phyloP scores from a whole-genome alignment of 2,797 vertebrate genomes.

The Danio kyathit region DNA sequence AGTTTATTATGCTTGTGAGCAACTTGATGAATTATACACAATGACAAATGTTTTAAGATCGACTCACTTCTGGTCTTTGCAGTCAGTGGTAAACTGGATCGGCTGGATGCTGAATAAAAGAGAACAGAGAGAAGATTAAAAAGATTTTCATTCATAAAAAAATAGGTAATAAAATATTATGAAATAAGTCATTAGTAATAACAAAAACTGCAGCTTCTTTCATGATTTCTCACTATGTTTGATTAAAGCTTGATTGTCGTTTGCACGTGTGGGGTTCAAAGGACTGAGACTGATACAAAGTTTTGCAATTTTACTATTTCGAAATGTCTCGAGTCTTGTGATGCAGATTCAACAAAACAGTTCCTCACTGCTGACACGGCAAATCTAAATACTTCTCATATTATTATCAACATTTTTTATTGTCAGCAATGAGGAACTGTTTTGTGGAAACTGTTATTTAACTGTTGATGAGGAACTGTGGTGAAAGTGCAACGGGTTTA shows the following conservation, averaged over 20 bases:
- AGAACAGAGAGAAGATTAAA: slow-evolving; percentile 34
- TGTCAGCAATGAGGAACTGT: neutral
- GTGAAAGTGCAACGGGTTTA: neutral
- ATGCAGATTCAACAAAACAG: neutral
- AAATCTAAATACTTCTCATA: neutral
- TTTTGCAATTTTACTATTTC: neutral
- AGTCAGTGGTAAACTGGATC: slow-evolving; percentile 74
- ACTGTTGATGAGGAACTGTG: no score
- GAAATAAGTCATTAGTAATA: no score
- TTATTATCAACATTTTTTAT: neutral
- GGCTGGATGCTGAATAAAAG: slow-evolving; percentile 73
- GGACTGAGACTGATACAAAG: neutral
- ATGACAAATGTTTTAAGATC: neutral
- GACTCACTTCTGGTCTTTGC: slow-evolving; percentile 80
- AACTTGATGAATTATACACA: neutral
- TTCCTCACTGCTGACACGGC: neutral
- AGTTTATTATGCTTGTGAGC: neutral
- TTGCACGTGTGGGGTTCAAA: neutral
- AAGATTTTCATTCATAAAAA: neutral
- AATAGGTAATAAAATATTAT: no score
- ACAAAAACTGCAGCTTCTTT: neutral
- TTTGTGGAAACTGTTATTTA: no score
- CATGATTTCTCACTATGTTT: slow-evolving; percentile 6
- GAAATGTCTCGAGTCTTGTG: no score
- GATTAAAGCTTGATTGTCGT: neutral